Evolutionary conservation across 2,797 vertebrate genomes (phyloP).

Genomic region (Spheniscus humboldti): DNA sequence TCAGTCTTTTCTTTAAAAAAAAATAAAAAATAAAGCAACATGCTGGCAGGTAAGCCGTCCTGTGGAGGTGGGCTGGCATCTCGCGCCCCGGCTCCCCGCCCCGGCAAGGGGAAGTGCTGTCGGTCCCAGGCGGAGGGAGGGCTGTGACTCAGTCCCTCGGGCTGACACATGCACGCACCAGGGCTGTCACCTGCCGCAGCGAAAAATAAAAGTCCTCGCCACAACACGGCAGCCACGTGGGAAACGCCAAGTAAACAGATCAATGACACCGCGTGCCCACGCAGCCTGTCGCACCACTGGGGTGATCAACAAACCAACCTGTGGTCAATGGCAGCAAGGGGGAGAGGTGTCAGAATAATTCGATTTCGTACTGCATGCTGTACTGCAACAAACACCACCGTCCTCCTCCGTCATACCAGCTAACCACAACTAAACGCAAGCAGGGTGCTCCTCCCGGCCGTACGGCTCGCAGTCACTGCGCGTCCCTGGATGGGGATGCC

Average conservation of each 20-base stretch:
- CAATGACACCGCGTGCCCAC: neutral
- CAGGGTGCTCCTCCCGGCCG: neutral
- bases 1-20: slow-evolving; percentile 5
- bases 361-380: rapidly evolving
- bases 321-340: neutral
- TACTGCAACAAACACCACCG: neutral
- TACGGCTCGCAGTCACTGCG: rapidly evolving
- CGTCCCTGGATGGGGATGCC: rapidly evolving
- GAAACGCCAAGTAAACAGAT: neutral
- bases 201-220: neutral
- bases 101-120: neutral
- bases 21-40: rapidly evolving
- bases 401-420: neutral
- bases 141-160: slow-evolving; percentile 56
- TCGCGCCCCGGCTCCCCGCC: neutral
- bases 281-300: neutral
- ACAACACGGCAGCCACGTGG: neutral
- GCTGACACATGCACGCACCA: slow-evolving; percentile 3
- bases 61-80: neutral
- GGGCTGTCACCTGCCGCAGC: slow-evolving; percentile 11
- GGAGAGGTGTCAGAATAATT: neutral
- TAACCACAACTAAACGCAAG: neutral
- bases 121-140: neutral
- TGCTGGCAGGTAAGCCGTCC: neutral
- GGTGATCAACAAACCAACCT: neutral